Conservation (phyloP, 1,140 invertebrate species). For the Holcopasites calliopsidis region DNA sequence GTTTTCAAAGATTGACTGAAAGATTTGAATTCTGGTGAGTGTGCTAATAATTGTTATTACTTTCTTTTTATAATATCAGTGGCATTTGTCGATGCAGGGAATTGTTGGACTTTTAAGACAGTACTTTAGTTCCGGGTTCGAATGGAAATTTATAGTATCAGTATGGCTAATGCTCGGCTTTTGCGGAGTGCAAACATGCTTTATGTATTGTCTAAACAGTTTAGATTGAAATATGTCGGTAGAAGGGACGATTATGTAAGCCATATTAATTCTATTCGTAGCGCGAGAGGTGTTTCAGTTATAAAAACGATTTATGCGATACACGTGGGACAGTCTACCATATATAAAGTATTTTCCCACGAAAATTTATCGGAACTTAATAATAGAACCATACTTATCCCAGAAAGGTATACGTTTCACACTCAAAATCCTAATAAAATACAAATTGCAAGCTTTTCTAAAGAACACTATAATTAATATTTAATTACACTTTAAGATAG, state of each 20-base stretch:
- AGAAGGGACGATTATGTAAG: conserved; percentile 6
- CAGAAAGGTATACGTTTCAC: too few relatives aligned
- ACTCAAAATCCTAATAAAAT: too few relatives aligned
- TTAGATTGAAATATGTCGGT: background rate
- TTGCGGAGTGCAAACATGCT: background rate
- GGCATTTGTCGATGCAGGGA: background rate
- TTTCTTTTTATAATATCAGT: background rate
- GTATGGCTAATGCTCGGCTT: background rate
- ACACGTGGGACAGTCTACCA: background rate
- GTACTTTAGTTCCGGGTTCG: background rate
- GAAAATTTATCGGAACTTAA: background rate
- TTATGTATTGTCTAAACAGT: background rate
- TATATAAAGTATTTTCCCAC: background rate
- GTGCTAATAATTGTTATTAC: background rate
- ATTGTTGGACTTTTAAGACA: background rate
- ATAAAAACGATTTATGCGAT: conserved; percentile 9
- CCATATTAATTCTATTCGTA: background rate
- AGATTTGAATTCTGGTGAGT: conserved; percentile 15
- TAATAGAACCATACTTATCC: background rate
- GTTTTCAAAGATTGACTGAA: background rate
- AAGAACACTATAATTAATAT: too few relatives aligned
- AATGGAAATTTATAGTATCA: background rate
- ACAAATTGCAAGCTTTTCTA: too few relatives aligned
- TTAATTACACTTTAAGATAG: too few relatives aligned
- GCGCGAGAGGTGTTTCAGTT: background rate